phyloP scores from a whole-genome alignment of 2,113 vertebrate genomes.

The Nothobranchius furzeri region DNA sequence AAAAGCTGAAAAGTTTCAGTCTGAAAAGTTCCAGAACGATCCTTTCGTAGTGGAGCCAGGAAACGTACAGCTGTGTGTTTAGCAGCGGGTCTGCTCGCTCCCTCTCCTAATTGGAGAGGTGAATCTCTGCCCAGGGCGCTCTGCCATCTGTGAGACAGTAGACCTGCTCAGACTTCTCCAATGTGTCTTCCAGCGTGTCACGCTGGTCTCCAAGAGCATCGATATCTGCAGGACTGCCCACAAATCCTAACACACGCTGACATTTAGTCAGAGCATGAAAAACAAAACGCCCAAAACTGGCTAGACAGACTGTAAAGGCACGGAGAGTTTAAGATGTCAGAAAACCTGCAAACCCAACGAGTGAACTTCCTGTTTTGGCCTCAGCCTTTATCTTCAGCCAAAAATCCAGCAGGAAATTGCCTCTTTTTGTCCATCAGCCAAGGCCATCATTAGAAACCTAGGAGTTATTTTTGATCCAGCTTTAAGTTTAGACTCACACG shows the following conservation, averaged over 20 bases:
- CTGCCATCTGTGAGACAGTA: conserved; percentile 24
- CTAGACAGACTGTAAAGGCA: not conserved
- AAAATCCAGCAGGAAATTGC: too few species aligned
- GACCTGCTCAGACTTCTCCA: conserved; percentile 17
- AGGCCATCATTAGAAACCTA: too few species aligned
- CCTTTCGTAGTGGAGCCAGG: conserved; percentile 10
- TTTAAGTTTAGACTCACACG: too few species aligned
- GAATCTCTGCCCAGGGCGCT: conserved; percentile 40
- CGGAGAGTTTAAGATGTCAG: not conserved
- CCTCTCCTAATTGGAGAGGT: conserved; percentile 56
- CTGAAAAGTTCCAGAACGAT: conserved; percentile 1
- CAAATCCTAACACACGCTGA: conserved; percentile 14
- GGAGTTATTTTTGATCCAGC: too few species aligned
- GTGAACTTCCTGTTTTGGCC: not conserved
- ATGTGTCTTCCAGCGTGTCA: conserved; percentile 36
- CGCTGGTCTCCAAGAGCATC: conserved; percentile 22
- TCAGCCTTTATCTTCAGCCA: too few species aligned
- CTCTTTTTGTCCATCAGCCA: too few species aligned
- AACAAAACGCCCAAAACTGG: not conserved
- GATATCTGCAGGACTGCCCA: conserved; percentile 29
- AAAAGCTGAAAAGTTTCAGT: conserved; percentile 22
- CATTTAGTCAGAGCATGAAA: not conserved
- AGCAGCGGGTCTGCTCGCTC: conserved; percentile 7
- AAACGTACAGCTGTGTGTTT: conserved; percentile 19
- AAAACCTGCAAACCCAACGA: not conserved